Conservation (phyloP, 23 tunicate species). For the Diplosoma virens region DNA sequence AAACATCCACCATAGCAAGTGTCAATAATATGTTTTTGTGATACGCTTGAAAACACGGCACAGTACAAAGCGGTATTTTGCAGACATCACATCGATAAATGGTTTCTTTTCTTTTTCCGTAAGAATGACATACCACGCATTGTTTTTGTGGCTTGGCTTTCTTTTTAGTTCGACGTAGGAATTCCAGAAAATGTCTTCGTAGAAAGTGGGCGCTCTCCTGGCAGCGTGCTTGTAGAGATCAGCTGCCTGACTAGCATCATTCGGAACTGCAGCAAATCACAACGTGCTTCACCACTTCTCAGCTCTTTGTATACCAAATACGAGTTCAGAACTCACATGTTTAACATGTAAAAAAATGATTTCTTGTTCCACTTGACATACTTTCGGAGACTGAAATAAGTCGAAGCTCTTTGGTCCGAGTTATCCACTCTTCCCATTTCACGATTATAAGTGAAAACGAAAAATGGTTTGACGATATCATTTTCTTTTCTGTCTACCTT, state of each 20-base stretch:
- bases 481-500: background rate
- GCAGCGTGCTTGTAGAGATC: background rate
- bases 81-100: constrained; percentile 3
- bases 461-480: background rate
- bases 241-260: background rate
- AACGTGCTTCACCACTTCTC: background rate
- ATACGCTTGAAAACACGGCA: background rate
- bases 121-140: background rate
- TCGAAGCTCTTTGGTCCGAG: background rate
- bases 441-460: background rate
- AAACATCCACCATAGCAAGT: background rate
- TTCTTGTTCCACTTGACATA: background rate
- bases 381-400: background rate
- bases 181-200: background rate
- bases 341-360: background rate
- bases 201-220: background rate
- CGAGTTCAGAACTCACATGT: background rate
- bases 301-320: background rate
- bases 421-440: background rate
- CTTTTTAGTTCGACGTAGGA: background rate
- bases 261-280: background rate
- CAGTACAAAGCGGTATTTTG: background rate
- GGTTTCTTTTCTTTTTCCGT: constrained; percentile 5
- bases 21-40: background rate
- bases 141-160: constrained; percentile 7